Conservation (phyloP, 2,113 vertebrate species). For the Oncorhynchus gorbuscha region DNA sequence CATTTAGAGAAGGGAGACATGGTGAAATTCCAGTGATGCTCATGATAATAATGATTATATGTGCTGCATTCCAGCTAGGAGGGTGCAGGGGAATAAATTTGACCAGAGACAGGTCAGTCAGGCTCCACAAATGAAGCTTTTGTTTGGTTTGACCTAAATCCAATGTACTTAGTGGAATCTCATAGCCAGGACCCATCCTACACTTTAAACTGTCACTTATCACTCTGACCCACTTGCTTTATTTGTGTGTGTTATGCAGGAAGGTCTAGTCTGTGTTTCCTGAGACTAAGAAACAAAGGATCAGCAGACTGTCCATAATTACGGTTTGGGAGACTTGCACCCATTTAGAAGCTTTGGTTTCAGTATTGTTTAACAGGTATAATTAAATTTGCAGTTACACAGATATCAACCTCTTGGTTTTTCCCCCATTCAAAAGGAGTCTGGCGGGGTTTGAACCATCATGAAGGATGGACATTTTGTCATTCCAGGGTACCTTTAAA, state of each 20-base stretch:
- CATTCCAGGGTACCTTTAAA: background rate
- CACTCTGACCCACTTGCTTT: slow-evolving; percentile 62
- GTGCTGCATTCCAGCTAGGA: slow-evolving; percentile 60
- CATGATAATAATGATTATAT: slow-evolving; percentile 56
- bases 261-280: slow-evolving; percentile 69
- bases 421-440: too few relatives aligned
- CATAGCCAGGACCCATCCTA: slow-evolving; percentile 45
- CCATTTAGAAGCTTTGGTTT: background rate
- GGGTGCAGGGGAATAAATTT: slow-evolving; percentile 54
- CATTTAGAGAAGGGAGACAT: slow-evolving; percentile 49
- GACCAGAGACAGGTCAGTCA: slow-evolving; percentile 51
- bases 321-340: slow-evolving; percentile 53
- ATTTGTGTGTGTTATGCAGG: slow-evolving; percentile 57
- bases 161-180: slow-evolving; percentile 57
- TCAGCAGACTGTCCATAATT: slow-evolving; percentile 71
- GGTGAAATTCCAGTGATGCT: slow-evolving; percentile 62
- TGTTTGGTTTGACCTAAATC: slow-evolving; percentile 69
- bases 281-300: slow-evolving; percentile 72
- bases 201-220: slow-evolving; percentile 44
- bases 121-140: slow-evolving; percentile 43
- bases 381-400: too few relatives aligned
- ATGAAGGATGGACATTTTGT: too few relatives aligned
- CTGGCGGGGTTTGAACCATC: too few relatives aligned
- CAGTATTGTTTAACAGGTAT: too few relatives aligned
- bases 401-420: background rate